Percentiles rank a stretch among this genome's conserved stretches.
phyloP scores from a whole-genome alignment of 1,140 invertebrate genomes.

The Telenomus remus region DNA sequence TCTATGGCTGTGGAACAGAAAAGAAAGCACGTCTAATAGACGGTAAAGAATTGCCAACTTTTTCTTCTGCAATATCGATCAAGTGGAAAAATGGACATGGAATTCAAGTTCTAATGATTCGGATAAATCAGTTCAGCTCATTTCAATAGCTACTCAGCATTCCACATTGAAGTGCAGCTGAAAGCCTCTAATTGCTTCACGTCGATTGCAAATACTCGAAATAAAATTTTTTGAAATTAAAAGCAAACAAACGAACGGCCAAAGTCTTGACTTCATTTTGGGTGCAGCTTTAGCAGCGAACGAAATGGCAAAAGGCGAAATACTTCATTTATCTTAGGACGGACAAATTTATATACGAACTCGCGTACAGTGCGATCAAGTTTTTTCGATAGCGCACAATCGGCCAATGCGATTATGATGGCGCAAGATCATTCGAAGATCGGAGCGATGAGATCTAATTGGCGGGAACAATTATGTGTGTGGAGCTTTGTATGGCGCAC shows the following conservation, averaged over 20 bases:
- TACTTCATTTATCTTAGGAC: slow-evolving; percentile 11
- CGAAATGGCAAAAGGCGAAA: slow-evolving; percentile 6
- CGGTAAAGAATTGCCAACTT: slow-evolving; percentile 13
- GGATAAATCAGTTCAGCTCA: too few relatives aligned
- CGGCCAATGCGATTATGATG: slow-evolving; percentile 6
- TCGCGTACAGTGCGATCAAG: neutral
- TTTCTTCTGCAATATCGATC: slow-evolving; percentile 31
- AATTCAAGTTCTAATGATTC: neutral
- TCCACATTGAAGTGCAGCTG: too few relatives aligned
- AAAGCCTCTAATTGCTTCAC: too few relatives aligned
- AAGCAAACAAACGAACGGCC: too few relatives aligned
- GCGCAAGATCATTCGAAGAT: slow-evolving; percentile 12
- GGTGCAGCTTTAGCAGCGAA: neutral
- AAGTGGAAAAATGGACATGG: slow-evolving; percentile 14
- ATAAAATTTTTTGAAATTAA: too few relatives aligned
- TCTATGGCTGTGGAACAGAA: too few relatives aligned
- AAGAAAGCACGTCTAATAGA: slow-evolving; percentile 3
- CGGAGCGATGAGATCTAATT: slow-evolving; percentile 24
- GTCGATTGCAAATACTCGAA: too few relatives aligned
- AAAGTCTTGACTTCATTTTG: too few relatives aligned
- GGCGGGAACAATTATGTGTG: slow-evolving; percentile 7
- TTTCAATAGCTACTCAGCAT: too few relatives aligned
- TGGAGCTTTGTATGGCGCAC: neutral
- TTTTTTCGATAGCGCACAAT: slow-evolving; percentile 3
- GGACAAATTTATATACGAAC: slow-evolving; percentile 18